Base-by-base conservation (phyloP, 2,113 vertebrate genomes). In the Verasper variegatus region DNA sequence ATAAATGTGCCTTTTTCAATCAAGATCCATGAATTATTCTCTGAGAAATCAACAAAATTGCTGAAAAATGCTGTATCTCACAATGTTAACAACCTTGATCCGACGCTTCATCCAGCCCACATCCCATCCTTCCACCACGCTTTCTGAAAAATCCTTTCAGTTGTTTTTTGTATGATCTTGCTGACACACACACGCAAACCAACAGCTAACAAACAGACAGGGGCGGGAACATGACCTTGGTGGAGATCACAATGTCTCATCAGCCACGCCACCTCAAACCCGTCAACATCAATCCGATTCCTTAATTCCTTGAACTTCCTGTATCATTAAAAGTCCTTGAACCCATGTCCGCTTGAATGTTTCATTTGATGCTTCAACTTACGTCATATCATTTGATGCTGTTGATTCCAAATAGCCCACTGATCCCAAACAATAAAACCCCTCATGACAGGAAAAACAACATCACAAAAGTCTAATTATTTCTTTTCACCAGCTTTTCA, bases 241-340 rank as follows among this genome's bases (percentile, higher is more conserved):
- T 11, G 40, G 9, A 42, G 18, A 6, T 35, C 13, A 74, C 37
- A 40, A 40, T 40, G 37, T 40, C 9, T 40, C 40, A 66, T 80
- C 62, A 51, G 62, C 31, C 56, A 51, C 71, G 23, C 17, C 64
- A 56, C 76, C 65, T 23, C 60, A 59, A 65, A 72, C 78, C 71
- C 67, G 62, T 81, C 64, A 68, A 40, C 49, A 20, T 15, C 18
- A 75, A 58, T 61, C 66, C 63, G 37, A 66, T 72, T 62, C 27
- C 63, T 51, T 26, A 20, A 61, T 65, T 71, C 60, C 59, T 62
- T 61, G 45, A 47, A 47, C 13, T 5, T 80, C 57, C 27, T 27
- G 27, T 35, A 35, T 7, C 55, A 63, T 37, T 26, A 51, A 47
- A n/a, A 3, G 1, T 71, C 60, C 59, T 62, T 61, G 45, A 47